phyloP scores from a whole-genome alignment of 2,797 vertebrate genomes.

The Chromis chromis region DNA sequence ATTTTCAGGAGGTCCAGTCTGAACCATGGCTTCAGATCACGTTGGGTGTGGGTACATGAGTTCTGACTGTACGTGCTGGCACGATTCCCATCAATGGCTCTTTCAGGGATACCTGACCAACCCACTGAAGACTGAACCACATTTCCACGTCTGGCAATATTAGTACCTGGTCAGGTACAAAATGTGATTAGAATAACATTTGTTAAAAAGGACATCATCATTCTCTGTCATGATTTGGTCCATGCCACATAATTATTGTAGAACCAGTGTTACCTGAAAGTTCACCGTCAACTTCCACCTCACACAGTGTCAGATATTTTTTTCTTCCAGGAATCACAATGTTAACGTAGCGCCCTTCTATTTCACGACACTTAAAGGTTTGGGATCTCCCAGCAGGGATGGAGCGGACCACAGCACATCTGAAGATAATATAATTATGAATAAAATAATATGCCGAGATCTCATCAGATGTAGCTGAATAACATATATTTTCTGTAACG shows the following conservation, averaged over 20 bases:
- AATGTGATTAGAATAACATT: too few relatives aligned
- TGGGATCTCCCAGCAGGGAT: slow-evolving; percentile 18
- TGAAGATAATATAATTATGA: background rate
- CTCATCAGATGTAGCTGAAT: too few relatives aligned
- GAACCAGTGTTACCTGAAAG: too few relatives aligned
- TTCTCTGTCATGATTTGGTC: too few relatives aligned
- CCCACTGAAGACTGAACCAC: slow-evolving; percentile 26
- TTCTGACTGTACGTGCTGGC: background rate
- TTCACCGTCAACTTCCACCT: slow-evolving; percentile 14
- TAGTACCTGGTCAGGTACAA: background rate
- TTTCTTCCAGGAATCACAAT: slow-evolving; percentile 27
- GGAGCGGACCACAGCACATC: slow-evolving; percentile 12
- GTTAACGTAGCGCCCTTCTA: slow-evolving; percentile 34
- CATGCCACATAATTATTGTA: too few relatives aligned
- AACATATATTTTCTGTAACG: too few relatives aligned
- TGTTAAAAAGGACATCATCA: too few relatives aligned
- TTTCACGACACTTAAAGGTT: slow-evolving; percentile 34
- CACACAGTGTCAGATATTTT: slow-evolving; percentile 23
- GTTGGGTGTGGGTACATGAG: slow-evolving; percentile 28
- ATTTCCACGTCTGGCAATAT: slow-evolving; percentile 19
- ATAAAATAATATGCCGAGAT: too few relatives aligned
- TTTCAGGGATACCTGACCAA: background rate
- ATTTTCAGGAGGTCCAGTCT: slow-evolving; percentile 40
- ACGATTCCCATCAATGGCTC: slow-evolving; percentile 22
- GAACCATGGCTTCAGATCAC: slow-evolving; percentile 9